Conservation (phyloP, 2,113 vertebrate genomes). For the Eidolon helvum region DNA sequence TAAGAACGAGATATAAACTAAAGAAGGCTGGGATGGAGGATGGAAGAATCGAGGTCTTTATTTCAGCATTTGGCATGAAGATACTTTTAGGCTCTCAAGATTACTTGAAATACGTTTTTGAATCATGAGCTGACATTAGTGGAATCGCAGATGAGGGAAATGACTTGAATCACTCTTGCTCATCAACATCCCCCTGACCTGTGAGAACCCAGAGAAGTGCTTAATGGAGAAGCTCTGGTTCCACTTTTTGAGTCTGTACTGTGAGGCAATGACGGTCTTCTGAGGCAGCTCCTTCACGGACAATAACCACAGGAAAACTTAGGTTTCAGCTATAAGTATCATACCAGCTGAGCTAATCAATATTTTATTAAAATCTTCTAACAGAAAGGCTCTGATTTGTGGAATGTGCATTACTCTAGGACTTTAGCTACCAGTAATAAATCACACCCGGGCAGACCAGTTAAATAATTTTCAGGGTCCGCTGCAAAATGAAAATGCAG, state of each 20-base stretch:
- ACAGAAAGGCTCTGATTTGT: background rate
- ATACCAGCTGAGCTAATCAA: background rate
- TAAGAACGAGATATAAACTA: background rate
- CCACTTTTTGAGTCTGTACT: background rate
- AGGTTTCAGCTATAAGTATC: background rate
- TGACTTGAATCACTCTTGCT: fast-evolving
- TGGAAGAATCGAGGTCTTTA: background rate
- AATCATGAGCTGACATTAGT: background rate
- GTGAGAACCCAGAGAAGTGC: background rate
- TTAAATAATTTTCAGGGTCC: background rate
- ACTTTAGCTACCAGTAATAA: background rate
- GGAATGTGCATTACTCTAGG: background rate
- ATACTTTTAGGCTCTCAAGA: background rate
- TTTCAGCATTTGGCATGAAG: background rate
- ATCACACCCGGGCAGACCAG: background rate
- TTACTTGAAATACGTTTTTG: background rate
- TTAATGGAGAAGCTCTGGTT: background rate
- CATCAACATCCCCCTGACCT: background rate
- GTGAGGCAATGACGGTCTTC: background rate
- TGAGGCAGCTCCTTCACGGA: background rate
- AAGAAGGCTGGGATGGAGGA: background rate
- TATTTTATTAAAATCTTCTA: background rate
- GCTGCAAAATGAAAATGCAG: background rate
- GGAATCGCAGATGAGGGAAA: background rate
- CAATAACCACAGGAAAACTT: background rate